Evolutionary conservation across 2,888 invertebrate genomes (phyloP).

Genomic region (Meliscaeva auricollis): DNA sequence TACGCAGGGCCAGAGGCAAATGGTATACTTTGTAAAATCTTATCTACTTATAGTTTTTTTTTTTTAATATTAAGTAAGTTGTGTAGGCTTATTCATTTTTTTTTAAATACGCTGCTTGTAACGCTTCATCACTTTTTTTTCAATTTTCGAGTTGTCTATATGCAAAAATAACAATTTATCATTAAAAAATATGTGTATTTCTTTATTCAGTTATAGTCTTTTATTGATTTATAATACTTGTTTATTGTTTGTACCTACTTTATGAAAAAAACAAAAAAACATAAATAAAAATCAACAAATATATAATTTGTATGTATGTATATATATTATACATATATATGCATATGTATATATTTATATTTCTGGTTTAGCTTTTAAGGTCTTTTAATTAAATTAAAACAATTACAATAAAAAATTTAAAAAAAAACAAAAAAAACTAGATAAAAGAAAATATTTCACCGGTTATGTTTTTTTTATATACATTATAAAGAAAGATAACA

Average conservation of each 20-base stretch:
- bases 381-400: conserved; percentile 50
- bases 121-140: conserved; percentile 32
- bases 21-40: conserved; percentile 54
- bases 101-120: conserved; percentile 37
- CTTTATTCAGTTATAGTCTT: conserved; percentile 29
- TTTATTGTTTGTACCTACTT: conserved; percentile 57
- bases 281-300: background rate
- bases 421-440: conserved; percentile 37
- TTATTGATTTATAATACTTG: conserved; percentile 33
- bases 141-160: conserved; percentile 38
- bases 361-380: conserved; percentile 64
- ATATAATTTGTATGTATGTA: background rate
- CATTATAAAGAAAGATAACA: conserved; percentile 57
- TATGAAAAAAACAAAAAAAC: conserved; percentile 11
- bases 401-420: conserved; percentile 43
- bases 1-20: conserved; percentile 64
- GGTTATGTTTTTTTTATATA: conserved; percentile 71
- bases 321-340: conserved; percentile 10
- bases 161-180: conserved; percentile 6
- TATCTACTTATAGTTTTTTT: conserved; percentile 33
- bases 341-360: conserved; percentile 38
- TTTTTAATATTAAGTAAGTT: conserved; percentile 16
- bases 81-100: conserved; percentile 19
- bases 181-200: conserved; percentile 20
- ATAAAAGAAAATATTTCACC: conserved; percentile 55